These are phyloP conservation scores for Pachypanchax playfairii DNA, from an alignment of 2,113 vertebrate genomes.

Conservation along the genomic window DNA sequence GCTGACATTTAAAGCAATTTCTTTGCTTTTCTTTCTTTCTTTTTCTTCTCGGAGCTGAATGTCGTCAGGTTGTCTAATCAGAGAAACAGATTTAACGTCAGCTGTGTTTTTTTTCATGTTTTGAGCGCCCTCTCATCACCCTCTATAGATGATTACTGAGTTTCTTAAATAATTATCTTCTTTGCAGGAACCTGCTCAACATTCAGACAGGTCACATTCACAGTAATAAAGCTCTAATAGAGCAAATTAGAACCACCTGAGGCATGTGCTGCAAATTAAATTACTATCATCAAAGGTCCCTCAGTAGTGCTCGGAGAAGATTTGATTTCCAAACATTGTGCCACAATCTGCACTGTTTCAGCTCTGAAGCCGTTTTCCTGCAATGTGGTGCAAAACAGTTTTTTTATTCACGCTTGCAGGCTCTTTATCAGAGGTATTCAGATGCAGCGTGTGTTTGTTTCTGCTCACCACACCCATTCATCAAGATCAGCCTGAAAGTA, in stretches of 20 bases:
- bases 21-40: background rate
- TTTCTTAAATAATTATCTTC: constrained; percentile 38
- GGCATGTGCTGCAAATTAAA: background rate
- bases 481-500: background rate
- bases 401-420: background rate
- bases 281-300: constrained; percentile 6
- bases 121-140: background rate
- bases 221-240: constrained; percentile 7
- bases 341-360: background rate
- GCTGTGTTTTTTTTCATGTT: constrained; percentile 6
- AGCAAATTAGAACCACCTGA: background rate
- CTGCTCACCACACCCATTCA: background rate
- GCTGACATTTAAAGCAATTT: constrained; percentile 28
- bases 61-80: constrained; percentile 15
- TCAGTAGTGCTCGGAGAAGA: background rate
- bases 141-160: constrained; percentile 11
- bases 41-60: constrained; percentile 9
- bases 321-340: background rate
- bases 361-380: background rate
- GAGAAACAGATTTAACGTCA: background rate
- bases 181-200: constrained; percentile 37
- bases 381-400: background rate
- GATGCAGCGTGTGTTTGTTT: background rate
- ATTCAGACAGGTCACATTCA: constrained; percentile 47
- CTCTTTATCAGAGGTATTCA: background rate